Conservation (phyloP, 2,888 invertebrate species). For the Meteorus colon region DNA sequence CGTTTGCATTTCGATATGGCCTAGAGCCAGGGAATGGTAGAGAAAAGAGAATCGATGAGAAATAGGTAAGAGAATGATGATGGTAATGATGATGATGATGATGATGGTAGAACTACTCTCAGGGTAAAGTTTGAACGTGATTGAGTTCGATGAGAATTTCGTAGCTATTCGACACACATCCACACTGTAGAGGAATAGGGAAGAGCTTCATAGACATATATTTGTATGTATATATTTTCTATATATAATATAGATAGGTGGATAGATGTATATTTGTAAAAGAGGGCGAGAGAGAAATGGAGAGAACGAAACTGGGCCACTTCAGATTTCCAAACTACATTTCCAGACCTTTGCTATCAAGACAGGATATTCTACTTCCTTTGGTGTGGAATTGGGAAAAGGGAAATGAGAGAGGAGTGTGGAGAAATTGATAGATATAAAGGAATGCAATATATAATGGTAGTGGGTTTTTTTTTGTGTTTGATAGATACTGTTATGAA, state of each 20-base stretch:
- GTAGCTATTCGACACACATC: constrained; percentile 50
- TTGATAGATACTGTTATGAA: background rate
- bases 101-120: background rate
- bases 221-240: background rate
- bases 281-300: background rate
- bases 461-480: background rate
- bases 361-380: constrained; percentile 16
- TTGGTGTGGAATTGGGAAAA: background rate
- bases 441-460: background rate
- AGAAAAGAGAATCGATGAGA: constrained; percentile 12
- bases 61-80: background rate
- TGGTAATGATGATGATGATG: background rate
- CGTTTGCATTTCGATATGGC: constrained; percentile 66
- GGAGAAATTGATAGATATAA: background rate
- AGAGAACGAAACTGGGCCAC: constrained; percentile 30
- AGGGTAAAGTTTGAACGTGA: constrained; percentile 52
- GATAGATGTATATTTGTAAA: background rate
- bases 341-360: constrained; percentile 23
- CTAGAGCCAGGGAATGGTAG: constrained; percentile 50
- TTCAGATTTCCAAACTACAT: constrained; percentile 17
- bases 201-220: background rate
- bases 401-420: background rate
- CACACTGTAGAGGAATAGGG: constrained; percentile 3
- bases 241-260: no score
- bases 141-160: constrained; percentile 55